Evolutionary conservation across 2,797 vertebrate genomes (phyloP), one percentile per base, ranked within the genome.

Genomic region (Takifugu ocellatus): DNA sequence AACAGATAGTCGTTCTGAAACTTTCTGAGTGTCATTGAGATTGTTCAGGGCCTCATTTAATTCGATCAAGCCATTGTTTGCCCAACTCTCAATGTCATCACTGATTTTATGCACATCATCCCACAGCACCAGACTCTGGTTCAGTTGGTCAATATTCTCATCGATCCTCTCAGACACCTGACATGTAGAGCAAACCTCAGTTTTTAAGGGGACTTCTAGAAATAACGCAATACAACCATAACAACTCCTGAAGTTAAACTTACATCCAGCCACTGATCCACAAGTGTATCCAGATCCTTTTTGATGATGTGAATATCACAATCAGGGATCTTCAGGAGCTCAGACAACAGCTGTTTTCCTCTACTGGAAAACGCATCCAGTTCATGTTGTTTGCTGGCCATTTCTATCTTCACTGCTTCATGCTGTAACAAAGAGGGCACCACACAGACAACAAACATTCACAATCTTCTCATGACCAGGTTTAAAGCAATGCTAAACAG

Each of bases 181-280:
- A 39, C 54, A 52, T 68, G 39, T 43, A 3, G 10, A 70, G 53
- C 24, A 6, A 45, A 48, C 11, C 21, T 47, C 44, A n/a, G 21
- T 14, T 11, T 39, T 39, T 39, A 39, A 39, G 36, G 36, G 36
- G 12, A 39, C 36, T 3, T 39, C 10, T 11, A 36, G 6, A 36
- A 8, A 36, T 10, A 14, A 21, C 36, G 39, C 5, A 54, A n/a
- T 10, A 48, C 1, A 48, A 48, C n/a, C 17, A 10, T 25, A 48
- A 10, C 21, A 48, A 24, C 7, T 25, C 5, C 31, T 60, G 8
- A 56, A 45, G 15, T 64, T 33, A 25, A 16, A 85, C 91, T 93
- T 90, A 99, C 97, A 82, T 98, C 97, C 25, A 99, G 90, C 97
- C 97, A 99, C 64, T 93, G 94, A 87, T 99, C 97, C 75, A 99